Evolutionary conservation across 2,888 invertebrate genomes (phyloP).

Genomic region (Pteria penguin): DNA sequence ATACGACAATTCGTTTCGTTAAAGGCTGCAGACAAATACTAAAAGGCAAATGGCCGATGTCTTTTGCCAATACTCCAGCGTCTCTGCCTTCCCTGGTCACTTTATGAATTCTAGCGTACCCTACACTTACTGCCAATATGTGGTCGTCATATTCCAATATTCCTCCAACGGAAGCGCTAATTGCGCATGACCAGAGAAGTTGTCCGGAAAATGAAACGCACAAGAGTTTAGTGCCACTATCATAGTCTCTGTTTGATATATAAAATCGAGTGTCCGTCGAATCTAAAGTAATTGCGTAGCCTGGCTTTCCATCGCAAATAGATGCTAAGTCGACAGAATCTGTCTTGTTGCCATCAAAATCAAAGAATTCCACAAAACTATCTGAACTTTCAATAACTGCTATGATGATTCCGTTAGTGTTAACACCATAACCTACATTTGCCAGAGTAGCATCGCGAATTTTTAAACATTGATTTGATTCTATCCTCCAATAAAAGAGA

Average conservation of each 20-base stretch:
- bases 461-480: not conserved
- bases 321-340: constrained; percentile 5
- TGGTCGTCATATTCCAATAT: constrained; percentile 8
- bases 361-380: constrained; percentile 13
- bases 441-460: not conserved
- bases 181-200: constrained; percentile 10
- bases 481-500: constrained; percentile 7
- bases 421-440: constrained; percentile 8
- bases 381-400: constrained; percentile 13
- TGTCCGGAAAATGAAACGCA: constrained; percentile 9
- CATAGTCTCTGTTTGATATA: constrained; percentile 18
- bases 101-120: constrained; percentile 11
- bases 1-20: not conserved
- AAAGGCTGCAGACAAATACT: constrained; percentile 18
- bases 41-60: constrained; percentile 12
- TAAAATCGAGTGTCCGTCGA: not conserved
- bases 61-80: not conserved
- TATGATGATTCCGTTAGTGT: constrained; percentile 14
- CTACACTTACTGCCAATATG: constrained; percentile 18
- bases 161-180: constrained; percentile 20
- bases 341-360: constrained; percentile 1
- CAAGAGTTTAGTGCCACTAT: constrained; percentile 5
- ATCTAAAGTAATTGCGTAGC: constrained; percentile 7
- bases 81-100: constrained; percentile 5
- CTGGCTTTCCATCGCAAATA: constrained; percentile 5